A percentile compares a stretch with the other conserved stretches of the same genome.
phyloP scores from a whole-genome alignment of 1,140 invertebrate genomes.

The Tribolium madens region DNA sequence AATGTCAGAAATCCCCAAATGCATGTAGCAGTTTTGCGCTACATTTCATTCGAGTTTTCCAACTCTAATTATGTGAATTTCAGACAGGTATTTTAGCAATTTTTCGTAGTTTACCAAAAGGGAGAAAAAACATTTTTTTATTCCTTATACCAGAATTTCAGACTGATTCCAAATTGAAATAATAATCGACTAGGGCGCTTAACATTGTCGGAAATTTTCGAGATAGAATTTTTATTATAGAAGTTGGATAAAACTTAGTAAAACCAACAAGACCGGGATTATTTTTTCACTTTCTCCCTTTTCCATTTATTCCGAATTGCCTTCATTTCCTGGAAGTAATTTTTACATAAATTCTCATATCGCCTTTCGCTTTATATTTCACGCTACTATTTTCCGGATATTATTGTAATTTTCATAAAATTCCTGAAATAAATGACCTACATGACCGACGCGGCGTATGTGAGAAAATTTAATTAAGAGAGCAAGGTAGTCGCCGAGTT shows the following conservation, averaged over 20 bases:
- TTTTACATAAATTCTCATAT: constrained; percentile 29
- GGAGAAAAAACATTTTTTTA: neutral
- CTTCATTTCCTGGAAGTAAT: constrained; percentile 29
- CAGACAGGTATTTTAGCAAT: neutral
- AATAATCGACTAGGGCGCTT: constrained; percentile 5
- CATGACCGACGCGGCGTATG: neutral
- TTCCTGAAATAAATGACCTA: neutral
- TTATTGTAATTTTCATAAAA: constrained; percentile 3
- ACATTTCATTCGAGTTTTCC: neutral
- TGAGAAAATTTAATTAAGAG: neutral
- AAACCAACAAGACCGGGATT: constrained; percentile 14
- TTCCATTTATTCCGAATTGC: constrained; percentile 15
- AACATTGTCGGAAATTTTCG: constrained; percentile 5
- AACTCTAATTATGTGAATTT: neutral
- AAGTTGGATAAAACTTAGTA: neutral
- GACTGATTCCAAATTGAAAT: neutral
- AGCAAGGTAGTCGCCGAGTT: too few species aligned
- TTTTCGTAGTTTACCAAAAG: too few species aligned
- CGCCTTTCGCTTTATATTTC: constrained; percentile 3
- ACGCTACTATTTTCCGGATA: neutral
- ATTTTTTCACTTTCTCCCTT: neutral
- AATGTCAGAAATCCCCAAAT: neutral
- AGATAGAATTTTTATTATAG: constrained; percentile 15
- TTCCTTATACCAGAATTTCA: neutral
- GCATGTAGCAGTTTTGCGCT: neutral